Conservation (phyloP, 2,113 vertebrate genomes). For the Chaenogobius annularis region DNA sequence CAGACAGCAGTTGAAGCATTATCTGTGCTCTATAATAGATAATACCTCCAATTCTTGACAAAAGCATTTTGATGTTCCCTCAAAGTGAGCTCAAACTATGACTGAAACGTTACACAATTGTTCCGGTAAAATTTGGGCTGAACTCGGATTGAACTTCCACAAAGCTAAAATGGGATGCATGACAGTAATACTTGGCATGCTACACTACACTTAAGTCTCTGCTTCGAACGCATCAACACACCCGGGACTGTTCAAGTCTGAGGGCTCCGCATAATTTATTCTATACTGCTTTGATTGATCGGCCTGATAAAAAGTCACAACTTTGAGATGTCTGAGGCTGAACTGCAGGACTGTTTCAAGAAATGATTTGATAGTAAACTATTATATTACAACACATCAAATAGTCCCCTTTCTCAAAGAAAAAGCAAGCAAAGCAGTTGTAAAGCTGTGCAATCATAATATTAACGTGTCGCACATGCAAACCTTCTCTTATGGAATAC, state of each 20-base stretch:
- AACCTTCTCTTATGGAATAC: too few relatives aligned
- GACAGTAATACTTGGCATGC: not conserved
- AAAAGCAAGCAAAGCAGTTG: too few relatives aligned
- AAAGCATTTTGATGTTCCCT: not conserved
- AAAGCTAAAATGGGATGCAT: not conserved
- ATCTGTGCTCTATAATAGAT: not conserved
- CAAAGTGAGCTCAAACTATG: not conserved
- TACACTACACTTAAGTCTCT: constrained; percentile 1
- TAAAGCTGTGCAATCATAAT: too few relatives aligned
- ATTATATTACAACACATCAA: not conserved
- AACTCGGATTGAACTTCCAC: constrained; percentile 9
- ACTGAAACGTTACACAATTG: not conserved
- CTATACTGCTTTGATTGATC: too few relatives aligned
- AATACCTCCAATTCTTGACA: not conserved
- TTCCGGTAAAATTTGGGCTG: constrained; percentile 6
- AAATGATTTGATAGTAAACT: too few relatives aligned
- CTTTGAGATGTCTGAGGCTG: not conserved
- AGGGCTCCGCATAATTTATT: not conserved
- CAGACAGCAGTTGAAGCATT: not conserved
- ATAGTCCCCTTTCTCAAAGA: too few relatives aligned
- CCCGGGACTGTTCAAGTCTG: not conserved
- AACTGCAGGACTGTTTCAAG: not conserved
- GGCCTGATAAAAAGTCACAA: not conserved
- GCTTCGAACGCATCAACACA: not conserved
- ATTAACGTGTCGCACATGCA: too few relatives aligned